phyloP scores from a whole-genome alignment of 2,888 invertebrate species.

The Drosophila borborema region DNA sequence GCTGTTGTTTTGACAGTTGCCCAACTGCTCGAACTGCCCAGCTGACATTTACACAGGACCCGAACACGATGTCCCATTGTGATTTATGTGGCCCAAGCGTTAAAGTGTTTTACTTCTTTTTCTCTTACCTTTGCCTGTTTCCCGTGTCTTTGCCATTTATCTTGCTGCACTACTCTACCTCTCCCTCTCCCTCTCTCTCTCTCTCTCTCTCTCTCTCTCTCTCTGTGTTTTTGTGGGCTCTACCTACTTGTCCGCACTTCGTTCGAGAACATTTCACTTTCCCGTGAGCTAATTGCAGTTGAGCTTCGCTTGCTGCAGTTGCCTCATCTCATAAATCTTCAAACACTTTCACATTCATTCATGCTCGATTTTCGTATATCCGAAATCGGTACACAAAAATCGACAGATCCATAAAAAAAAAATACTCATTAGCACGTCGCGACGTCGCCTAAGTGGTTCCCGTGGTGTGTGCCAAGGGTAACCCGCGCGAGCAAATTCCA shows the following conservation, averaged over 20 bases:
- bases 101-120: slow-evolving; percentile 73
- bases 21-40: slow-evolving; percentile 48
- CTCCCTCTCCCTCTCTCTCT: neutral
- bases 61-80: slow-evolving; percentile 63
- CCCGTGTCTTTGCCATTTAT: slow-evolving; percentile 49
- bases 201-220: neutral
- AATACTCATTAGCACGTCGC: slow-evolving; percentile 75
- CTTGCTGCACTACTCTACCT: slow-evolving; percentile 25
- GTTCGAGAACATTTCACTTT: slow-evolving; percentile 78
- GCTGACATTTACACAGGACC: slow-evolving; percentile 48
- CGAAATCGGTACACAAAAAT: slow-evolving; percentile 5
- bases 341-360: slow-evolving; percentile 78
- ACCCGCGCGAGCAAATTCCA: slow-evolving; percentile 5
- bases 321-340: slow-evolving; percentile 75
- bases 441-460: slow-evolving; percentile 69
- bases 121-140: slow-evolving; percentile 4
- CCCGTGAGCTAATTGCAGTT: slow-evolving; percentile 69
- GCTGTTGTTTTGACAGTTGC: slow-evolving; percentile 74
- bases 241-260: slow-evolving; percentile 73
- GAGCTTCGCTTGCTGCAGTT: slow-evolving; percentile 41
- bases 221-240: slow-evolving; percentile 6
- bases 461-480: slow-evolving; percentile 29
- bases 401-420: slow-evolving; percentile 17
- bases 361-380: slow-evolving; percentile 22
- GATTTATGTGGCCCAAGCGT: slow-evolving; percentile 72